These are phyloP conservation scores for Tridacna crocea DNA, from an alignment of 2,888 invertebrate species.

Conservation along the genomic window DNA sequence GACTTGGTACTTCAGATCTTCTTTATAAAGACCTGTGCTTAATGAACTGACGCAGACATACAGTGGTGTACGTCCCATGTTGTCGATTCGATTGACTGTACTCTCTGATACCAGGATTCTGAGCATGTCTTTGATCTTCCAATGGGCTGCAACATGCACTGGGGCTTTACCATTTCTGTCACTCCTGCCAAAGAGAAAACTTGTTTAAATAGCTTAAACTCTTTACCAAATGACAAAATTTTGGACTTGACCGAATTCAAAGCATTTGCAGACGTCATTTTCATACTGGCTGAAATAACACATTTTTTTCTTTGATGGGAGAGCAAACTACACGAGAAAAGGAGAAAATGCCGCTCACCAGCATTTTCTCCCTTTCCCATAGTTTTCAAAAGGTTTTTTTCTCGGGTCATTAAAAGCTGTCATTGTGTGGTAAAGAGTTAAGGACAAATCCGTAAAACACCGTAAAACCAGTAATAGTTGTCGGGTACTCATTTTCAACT, in stretches of 20 bases:
- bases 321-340: not conserved
- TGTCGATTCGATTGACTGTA: conserved; percentile 80
- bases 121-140: conserved; percentile 82
- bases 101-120: conserved; percentile 76
- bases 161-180: conserved; percentile 82
- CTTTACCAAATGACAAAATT: not conserved
- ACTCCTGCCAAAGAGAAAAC: conserved; percentile 68
- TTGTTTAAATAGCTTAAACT: not conserved
- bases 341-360: not conserved
- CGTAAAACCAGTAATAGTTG: no score
- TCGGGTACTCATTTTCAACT: no score
- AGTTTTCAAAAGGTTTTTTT: no score
- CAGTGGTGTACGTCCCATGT: conserved; percentile 81
- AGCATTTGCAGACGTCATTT: no score
- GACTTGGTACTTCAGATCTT: conserved; percentile 82
- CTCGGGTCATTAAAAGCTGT: no score
- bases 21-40: conserved; percentile 82
- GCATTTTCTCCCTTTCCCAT: not conserved
- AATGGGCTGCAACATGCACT: conserved; percentile 83
- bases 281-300: no score
- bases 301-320: no score
- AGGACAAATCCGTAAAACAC: no score
- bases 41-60: conserved; percentile 83
- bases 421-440: no score
- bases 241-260: no score